These are phyloP conservation scores for Myrmecobius fasciatus DNA, from an alignment of 2,113 vertebrate genomes.

Conservation along the genomic window DNA sequence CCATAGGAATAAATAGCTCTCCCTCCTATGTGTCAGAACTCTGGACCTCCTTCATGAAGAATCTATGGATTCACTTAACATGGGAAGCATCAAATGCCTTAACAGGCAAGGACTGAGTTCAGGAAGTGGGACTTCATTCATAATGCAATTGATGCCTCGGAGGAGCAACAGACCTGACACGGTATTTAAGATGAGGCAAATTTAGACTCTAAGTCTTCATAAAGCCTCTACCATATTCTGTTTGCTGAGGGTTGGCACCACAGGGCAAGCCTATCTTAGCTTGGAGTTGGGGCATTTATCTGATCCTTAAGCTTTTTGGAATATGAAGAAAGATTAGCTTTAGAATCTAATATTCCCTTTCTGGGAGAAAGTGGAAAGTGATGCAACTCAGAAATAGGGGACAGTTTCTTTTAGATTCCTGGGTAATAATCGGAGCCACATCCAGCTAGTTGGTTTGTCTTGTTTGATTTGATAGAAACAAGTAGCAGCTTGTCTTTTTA, in stretches of 20 bases:
- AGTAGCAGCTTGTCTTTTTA: neutral
- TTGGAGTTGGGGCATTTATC: neutral
- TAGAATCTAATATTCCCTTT: neutral
- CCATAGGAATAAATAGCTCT: constrained; percentile 67
- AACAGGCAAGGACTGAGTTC: constrained; percentile 60
- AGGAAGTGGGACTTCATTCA: constrained; percentile 37
- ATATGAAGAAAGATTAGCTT: neutral
- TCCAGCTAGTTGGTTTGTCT: no score
- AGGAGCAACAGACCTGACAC: constrained; percentile 53
- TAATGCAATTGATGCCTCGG: constrained; percentile 29
- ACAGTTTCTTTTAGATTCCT: neutral
- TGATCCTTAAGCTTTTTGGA: neutral
- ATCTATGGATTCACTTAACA: constrained; percentile 18
- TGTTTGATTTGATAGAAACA: neutral
- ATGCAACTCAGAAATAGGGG: neutral
- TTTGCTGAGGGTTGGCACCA: neutral
- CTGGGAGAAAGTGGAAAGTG: neutral
- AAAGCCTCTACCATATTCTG: neutral
- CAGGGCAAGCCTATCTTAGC: neutral
- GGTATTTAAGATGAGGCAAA: constrained; percentile 57
- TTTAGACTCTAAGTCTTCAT: constrained; percentile 14
- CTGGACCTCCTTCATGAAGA: constrained; percentile 18
- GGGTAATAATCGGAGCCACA: neutral
- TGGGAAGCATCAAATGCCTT: constrained; percentile 57
- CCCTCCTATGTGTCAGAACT: constrained; percentile 34